Evolutionary conservation across 2,888 invertebrate genomes (phyloP), one percentile per base, ranked within the genome.

Genomic region (Stratiomys singularior): DNA sequence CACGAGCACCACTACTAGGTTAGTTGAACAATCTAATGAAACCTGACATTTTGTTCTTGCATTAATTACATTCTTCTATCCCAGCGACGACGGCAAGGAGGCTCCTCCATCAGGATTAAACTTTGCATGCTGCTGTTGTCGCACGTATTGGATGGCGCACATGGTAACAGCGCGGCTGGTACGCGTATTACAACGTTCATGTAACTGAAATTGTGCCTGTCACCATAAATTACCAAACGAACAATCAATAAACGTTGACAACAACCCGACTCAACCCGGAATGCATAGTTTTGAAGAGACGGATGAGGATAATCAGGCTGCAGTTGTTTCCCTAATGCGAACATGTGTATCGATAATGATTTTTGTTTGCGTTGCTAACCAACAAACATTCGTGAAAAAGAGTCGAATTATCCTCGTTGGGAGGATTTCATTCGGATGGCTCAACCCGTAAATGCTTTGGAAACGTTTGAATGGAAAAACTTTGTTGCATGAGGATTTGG

Each of bases 241-340:
- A 25, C 21, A 60, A 60, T 60, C 58, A 60, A 60, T 60, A 60
- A 60, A 60, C 58, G 58, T 23, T 60, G 58, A 60, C 58, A 60
- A 21, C 23, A 7, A 7, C 23, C 58, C 3, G 37, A 37, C 37
- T 52, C 52, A 52, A 23, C 4, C 58, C 13, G 11, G 58, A 21
- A 60, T 60, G 58, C 21, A 60, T 11, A 23, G 58, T 25, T 37
- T 3, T 60, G 25, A 60, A 4, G 25, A 60, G 25, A 18, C 58
- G 23, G 13, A 25, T 25, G 18, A 52, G 58, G 58, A 18, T 52
- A 25, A 23, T 60, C 23, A 60, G 25, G 21, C 18, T 60, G 52
- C 52, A 52, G 52, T 52, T 52, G 52, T 52, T 52, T n/a, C 52
- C 3, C n/a, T 52, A 18, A 18, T 52, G 52, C 9, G 3, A 37